These are phyloP conservation scores for Thumatha senex DNA, from an alignment of 2,888 invertebrate species.

Conservation along the genomic window DNA sequence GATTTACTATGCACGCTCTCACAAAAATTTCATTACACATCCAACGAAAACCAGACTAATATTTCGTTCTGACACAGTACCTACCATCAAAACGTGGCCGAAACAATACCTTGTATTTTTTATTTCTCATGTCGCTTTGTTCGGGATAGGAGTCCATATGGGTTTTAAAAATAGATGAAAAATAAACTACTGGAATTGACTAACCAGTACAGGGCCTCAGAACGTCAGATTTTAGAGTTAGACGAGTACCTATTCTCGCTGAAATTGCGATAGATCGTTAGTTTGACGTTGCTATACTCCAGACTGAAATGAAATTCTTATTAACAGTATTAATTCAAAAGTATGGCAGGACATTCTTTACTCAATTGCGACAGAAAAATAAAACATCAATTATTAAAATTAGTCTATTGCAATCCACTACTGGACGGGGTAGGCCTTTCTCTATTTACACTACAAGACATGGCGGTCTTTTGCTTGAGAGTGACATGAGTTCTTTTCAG, in stretches of 20 bases:
- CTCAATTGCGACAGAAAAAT: too few relatives aligned
- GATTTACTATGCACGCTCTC: not conserved
- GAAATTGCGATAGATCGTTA: not conserved
- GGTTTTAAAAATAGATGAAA: conserved; percentile 21
- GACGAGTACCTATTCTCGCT: not conserved
- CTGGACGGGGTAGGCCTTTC: too few relatives aligned
- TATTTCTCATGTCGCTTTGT: conserved; percentile 36
- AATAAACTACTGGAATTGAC: conserved; percentile 25
- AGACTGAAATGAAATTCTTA: too few relatives aligned
- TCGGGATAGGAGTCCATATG: conserved; percentile 25
- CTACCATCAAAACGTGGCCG: conserved; percentile 36
- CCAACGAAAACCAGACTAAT: conserved; percentile 9
- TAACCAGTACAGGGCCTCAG: conserved; percentile 23
- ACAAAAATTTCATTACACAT: not conserved
- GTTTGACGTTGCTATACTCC: too few relatives aligned
- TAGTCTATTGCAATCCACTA: too few relatives aligned
- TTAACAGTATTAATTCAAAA: too few relatives aligned
- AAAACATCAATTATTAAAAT: too few relatives aligned
- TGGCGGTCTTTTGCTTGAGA: too few relatives aligned
- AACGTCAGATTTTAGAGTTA: conserved; percentile 11
- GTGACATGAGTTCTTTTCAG: too few relatives aligned
- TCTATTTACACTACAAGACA: too few relatives aligned
- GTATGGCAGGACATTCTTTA: too few relatives aligned
- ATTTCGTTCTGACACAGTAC: conserved; percentile 29
- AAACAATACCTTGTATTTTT: conserved; percentile 36